These are phyloP conservation scores for Xanthostigma xanthostigma DNA, from an alignment of 2,888 invertebrate genomes.

Conservation along the genomic window DNA sequence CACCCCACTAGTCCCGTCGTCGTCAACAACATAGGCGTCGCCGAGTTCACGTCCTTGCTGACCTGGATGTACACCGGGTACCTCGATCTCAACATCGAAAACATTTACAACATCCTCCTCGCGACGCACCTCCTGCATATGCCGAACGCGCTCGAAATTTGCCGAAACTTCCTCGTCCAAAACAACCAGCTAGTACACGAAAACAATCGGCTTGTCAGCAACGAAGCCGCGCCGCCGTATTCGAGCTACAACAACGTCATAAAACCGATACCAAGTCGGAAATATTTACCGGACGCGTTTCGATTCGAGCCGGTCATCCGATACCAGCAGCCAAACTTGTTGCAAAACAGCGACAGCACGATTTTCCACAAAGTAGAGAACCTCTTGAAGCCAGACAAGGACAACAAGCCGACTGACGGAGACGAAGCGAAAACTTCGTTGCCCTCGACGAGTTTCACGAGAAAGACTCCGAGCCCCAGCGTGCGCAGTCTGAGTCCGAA, in stretches of 20 bases:
- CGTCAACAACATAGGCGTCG: constrained; percentile 39
- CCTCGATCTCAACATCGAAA: constrained; percentile 49
- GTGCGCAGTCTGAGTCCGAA: constrained; percentile 25
- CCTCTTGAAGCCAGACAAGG: neutral
- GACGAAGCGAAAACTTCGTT: neutral
- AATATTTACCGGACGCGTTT: constrained; percentile 20
- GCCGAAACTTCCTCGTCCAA: constrained; percentile 44
- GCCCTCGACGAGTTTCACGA: constrained; percentile 16
- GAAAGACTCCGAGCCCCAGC: constrained; percentile 28
- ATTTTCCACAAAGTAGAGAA: too few species aligned
- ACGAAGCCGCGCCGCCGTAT: constrained; percentile 7
- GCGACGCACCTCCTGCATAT: constrained; percentile 60
- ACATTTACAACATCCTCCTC: constrained; percentile 54
- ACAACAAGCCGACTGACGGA: neutral
- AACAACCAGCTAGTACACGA: constrained; percentile 24
- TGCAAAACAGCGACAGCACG: constrained; percentile 13
- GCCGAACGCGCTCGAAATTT: constrained; percentile 55
- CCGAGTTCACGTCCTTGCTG: constrained; percentile 49
- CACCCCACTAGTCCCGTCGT: constrained; percentile 27
- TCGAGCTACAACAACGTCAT: constrained; percentile 26
- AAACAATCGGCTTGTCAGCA: constrained; percentile 8
- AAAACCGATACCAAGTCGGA: constrained; percentile 39
- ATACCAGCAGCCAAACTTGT: constrained; percentile 13
- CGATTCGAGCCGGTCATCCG: constrained; percentile 16
- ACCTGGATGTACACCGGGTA: constrained; percentile 65